Conservation (phyloP, 2,797 vertebrate species). For the Anomalospiza imberbis region DNA sequence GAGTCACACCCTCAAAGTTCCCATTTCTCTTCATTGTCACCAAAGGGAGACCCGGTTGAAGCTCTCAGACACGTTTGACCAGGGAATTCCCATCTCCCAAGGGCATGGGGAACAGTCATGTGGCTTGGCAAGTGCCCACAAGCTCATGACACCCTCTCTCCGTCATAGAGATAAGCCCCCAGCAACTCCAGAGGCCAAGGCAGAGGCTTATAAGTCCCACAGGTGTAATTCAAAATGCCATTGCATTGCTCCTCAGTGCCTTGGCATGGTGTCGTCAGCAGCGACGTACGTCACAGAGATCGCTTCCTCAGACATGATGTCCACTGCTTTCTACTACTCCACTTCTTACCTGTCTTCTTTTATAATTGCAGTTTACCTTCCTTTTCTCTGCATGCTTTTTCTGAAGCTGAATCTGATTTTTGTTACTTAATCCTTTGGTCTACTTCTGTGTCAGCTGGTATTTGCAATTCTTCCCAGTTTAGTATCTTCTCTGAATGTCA, state of each 20-base stretch:
- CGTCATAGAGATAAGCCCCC: rapidly evolving
- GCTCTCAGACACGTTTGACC: not conserved
- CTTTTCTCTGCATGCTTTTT: not conserved
- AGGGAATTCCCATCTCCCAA: not conserved
- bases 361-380: not conserved
- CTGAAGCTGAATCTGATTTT: slow-evolving; percentile 12
- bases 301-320: not conserved
- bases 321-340: not conserved
- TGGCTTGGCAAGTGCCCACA: not conserved
- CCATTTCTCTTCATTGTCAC: not conserved
- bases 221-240: not conserved
- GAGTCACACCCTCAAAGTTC: not conserved
- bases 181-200: not conserved
- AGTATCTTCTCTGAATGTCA: slow-evolving; percentile 22
- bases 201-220: not conserved
- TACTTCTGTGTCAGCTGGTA: slow-evolving; percentile 18
- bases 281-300: not conserved
- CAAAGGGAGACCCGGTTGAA: not conserved
- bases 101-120: rapidly evolving
- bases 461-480: slow-evolving; percentile 23
- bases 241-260: not conserved
- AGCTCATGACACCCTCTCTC: not conserved
- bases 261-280: not conserved
- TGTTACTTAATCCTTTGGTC: not conserved
- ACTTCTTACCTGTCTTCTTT: not conserved